Evolutionary conservation across 2,113 vertebrate species (phyloP), one percentile per base, ranked within the genome.

Genomic region (Chloropsis cyanopogon): DNA sequence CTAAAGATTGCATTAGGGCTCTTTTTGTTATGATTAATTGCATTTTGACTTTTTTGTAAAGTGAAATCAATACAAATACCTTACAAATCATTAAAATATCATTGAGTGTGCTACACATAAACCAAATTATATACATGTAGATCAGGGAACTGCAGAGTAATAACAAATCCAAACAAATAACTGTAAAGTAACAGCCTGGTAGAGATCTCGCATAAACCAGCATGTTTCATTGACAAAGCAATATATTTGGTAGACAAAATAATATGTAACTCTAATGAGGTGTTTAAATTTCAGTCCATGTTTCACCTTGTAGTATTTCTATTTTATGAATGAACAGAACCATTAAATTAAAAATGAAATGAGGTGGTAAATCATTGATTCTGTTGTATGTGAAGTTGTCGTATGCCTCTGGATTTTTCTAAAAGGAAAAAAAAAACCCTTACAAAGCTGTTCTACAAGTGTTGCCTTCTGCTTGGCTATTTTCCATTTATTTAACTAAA

Each of bases 311-410:
- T 97, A 96, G 88, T 95, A 88, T 97, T 95, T 97, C 88, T 94
- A 49, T 93, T 97, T 97, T 96, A 96, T 97, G 97, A 97, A 96
- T 96, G 92, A 97, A 94, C 94, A 91, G 82, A 94, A 82, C 93
- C 91, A 97, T 96, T 96, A 97, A 96, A 97, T 97, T 97, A 96
- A 96, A 96, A 96, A 93, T 83, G 89, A 96, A 97, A 97, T 97
- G 93, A 97, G 86, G 93, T 96, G 84, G 90, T 96, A 97, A 97
- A 97, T 96, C 94, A 96, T 83, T 84, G 93, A 66, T 95, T 95
- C 78, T 42, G 64, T 86, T 89, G 59, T 73, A 81, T 63, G 68
- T 72, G 81, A 90, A 79, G 60, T 70, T 95, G 73, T 85, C 4
- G 5, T 68, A 57, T 64, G 83, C 71, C 85, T 83, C 65, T 78